Evolutionary conservation across 2,888 invertebrate species (phyloP).

Genomic region (Elegia similella): DNA sequence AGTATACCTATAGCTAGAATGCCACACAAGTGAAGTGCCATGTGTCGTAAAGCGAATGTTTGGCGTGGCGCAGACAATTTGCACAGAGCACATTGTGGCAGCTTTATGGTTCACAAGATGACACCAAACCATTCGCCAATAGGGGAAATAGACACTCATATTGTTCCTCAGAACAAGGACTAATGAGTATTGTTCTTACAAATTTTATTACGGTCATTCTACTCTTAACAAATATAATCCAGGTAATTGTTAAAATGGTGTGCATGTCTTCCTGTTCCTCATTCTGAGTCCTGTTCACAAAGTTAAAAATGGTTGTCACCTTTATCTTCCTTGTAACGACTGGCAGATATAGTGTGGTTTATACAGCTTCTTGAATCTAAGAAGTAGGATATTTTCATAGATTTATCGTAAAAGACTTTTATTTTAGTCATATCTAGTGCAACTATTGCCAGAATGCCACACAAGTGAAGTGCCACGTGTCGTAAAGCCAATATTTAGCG

Average conservation of each 20-base stretch:
- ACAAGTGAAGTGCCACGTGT: slow-evolving; percentile 12
- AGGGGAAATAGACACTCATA: slow-evolving; percentile 20
- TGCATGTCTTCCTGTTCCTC: no score
- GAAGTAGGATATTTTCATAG: no score
- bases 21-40: slow-evolving; percentile 14
- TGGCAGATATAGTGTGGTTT: no score
- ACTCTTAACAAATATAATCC: no score
- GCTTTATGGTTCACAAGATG: slow-evolving; percentile 10
- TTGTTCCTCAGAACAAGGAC: no score
- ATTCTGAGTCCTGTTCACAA: no score
- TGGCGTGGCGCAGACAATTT: slow-evolving; percentile 13
- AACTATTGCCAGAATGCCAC: slow-evolving; percentile 5
- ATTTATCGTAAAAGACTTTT: no score
- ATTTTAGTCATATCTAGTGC: slow-evolving; percentile 1
- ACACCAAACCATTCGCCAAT: slow-evolving; percentile 16
- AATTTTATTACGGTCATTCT: no score
- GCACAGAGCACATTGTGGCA: slow-evolving; percentile 24
- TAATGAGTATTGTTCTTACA: no score
- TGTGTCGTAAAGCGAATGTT: not conserved
- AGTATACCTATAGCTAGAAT: not conserved
- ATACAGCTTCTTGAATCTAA: no score
- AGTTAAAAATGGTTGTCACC: no score
- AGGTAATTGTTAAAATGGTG: no score
- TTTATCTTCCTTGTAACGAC: not conserved
- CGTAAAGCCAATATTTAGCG: not conserved